phyloP scores from a whole-genome alignment of 2,888 invertebrate species.

The Mechanitis messenoides region DNA sequence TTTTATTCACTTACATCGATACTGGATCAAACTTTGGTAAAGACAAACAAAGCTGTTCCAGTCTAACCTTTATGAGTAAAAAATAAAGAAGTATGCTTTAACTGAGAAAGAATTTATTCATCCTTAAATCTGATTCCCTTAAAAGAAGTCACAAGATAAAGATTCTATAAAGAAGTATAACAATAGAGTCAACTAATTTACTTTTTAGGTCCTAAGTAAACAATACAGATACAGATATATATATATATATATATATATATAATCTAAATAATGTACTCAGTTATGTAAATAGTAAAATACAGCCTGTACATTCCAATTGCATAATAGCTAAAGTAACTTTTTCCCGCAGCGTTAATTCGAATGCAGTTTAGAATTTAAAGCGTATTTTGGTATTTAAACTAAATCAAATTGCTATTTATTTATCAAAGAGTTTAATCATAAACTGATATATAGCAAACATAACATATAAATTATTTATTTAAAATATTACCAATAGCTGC shows the following conservation, averaged over 20 bases:
- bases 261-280: not conserved
- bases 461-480: too few species aligned
- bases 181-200: too few species aligned
- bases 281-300: not conserved
- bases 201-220: too few species aligned
- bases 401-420: not conserved
- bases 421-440: too few species aligned
- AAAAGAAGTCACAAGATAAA: too few species aligned
- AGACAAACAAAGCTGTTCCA: conserved; percentile 23
- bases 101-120: too few species aligned
- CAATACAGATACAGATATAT: not conserved
- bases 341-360: not conserved
- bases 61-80: conserved; percentile 24
- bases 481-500: not conserved
- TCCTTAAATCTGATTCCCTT: not conserved
- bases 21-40: conserved; percentile 28
- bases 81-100: not conserved
- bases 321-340: not conserved
- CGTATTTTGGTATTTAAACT: too few species aligned
- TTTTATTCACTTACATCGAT: conserved; percentile 35
- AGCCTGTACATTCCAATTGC: not conserved
- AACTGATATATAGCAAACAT: too few species aligned
- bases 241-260: not conserved
- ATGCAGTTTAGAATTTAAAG: not conserved
- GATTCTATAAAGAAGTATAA: too few species aligned